A percentile compares a stretch with the other conserved stretches of the same genome.
Evolutionary conservation across 2,888 invertebrate genomes (phyloP).

Genomic region (Thysanoteuthis rhombus): DNA sequence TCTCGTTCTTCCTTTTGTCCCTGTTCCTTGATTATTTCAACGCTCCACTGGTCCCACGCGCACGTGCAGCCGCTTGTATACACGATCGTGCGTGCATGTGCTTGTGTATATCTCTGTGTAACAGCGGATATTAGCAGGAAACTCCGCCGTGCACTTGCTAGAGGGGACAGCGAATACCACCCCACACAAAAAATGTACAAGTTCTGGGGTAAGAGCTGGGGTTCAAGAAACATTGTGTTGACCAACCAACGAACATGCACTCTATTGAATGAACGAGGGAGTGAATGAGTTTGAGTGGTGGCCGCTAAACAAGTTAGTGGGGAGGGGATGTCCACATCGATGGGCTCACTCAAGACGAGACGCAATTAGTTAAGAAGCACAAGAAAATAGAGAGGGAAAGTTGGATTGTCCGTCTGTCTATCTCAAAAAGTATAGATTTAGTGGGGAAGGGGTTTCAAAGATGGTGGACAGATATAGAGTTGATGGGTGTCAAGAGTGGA

Average conservation of each 20-base stretch:
- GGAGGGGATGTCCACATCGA: neutral
- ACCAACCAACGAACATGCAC: neutral
- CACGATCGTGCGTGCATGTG: neutral
- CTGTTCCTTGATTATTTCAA: neutral
- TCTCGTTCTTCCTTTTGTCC: neutral
- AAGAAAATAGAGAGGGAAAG: neutral
- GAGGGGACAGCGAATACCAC: neutral
- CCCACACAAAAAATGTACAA: neutral
- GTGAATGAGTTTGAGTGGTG: neutral
- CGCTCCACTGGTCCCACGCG: neutral
- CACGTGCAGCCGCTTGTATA: neutral
- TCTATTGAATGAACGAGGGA: neutral
- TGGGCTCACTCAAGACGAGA: neutral
- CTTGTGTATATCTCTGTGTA: neutral
- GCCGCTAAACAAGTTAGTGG: neutral
- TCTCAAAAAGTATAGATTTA: neutral
- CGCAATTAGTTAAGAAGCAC: neutral
- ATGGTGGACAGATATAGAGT: neutral
- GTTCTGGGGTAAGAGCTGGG: neutral
- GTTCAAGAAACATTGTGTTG: neutral
- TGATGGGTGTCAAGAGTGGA: neutral
- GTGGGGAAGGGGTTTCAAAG: neutral
- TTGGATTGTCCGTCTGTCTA: neutral
- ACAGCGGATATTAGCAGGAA: slow-evolving; percentile 12
- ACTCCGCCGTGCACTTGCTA: neutral